phyloP scores from a whole-genome alignment of 1,140 invertebrate species.

The Metaphire vulgaris region DNA sequence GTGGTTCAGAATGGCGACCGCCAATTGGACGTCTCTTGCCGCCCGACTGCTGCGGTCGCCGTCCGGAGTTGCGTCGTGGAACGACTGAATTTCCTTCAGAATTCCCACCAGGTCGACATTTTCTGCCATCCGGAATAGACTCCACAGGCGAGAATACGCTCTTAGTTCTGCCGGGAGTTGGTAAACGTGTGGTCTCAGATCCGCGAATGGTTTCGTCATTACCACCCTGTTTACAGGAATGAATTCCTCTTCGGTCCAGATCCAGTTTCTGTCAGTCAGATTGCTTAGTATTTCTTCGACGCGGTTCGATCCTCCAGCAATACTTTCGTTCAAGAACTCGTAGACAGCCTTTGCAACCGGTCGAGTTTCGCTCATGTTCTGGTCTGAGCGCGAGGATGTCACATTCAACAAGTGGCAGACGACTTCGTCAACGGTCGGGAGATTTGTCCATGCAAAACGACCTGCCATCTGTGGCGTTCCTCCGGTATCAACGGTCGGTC shows the following conservation, averaged over 20 bases:
- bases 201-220: neutral
- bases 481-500: neutral
- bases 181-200: conserved; percentile 3
- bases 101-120: neutral
- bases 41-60: neutral
- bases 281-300: too few relatives aligned
- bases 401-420: neutral
- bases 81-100: neutral
- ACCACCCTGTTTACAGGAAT: neutral
- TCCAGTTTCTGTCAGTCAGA: neutral
- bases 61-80: neutral
- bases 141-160: neutral
- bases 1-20: conserved; percentile 1
- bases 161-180: conserved; percentile 3
- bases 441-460: neutral
- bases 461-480: neutral
- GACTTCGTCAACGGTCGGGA: neutral
- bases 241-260: conserved; percentile 11
- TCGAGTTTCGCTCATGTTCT: too few relatives aligned
- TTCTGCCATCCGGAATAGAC: neutral
- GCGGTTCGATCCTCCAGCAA: too few relatives aligned
- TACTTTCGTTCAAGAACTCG: too few relatives aligned
- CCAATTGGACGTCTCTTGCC: neutral
- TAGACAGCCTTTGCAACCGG: too few relatives aligned
- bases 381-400: too few relatives aligned